These are phyloP conservation scores for Cervus canadensis DNA, from an alignment of 2,113 vertebrate species.

Conservation along the genomic window DNA sequence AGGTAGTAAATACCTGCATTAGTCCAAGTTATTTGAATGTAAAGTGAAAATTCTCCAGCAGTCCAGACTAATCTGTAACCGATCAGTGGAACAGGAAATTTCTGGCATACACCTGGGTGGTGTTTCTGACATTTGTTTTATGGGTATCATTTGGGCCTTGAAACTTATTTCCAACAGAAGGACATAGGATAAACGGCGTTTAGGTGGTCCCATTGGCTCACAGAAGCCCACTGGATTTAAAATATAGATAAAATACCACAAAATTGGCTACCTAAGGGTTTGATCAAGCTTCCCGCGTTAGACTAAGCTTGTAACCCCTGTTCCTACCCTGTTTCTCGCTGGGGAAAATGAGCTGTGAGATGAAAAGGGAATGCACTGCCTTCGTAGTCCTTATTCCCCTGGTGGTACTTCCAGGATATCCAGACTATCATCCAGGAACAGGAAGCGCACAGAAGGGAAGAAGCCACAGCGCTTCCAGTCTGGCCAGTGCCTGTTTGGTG, in stretches of 20 bases:
- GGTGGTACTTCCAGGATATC: neutral
- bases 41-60: slow-evolving; percentile 30
- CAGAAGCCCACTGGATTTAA: neutral
- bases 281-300: neutral
- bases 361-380: neutral
- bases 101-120: neutral
- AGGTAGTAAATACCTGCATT: slow-evolving; percentile 25
- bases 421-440: neutral
- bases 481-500: neutral
- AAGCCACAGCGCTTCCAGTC: neutral
- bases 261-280: neutral
- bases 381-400: neutral
- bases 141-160: neutral
- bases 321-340: neutral
- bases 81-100: neutral
- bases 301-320: neutral
- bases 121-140: slow-evolving; percentile 16
- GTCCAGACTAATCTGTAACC: neutral
- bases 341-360: neutral
- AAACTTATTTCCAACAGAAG: slow-evolving; percentile 23
- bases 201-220: neutral
- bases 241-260: slow-evolving; percentile 5
- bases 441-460: neutral
- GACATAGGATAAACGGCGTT: neutral
- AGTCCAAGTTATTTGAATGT: slow-evolving; percentile 51